Base-by-base conservation (phyloP, 2,888 invertebrate species). In the Tholera decimalis region DNA sequence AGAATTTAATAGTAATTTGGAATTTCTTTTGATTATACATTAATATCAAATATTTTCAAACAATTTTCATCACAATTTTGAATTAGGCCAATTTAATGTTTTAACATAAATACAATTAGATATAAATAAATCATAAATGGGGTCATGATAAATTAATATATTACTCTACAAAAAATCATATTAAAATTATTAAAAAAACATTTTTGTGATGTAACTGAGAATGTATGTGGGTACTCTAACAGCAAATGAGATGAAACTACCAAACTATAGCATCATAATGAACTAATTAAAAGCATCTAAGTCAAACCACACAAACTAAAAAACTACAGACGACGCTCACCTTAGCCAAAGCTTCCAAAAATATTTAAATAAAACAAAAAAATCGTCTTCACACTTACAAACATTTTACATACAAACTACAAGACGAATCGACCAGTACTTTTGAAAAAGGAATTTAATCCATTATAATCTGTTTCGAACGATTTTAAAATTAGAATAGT, bases 341-440 rank as follows among this genome's bases (percentile, higher is more conserved):
- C 81, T 81, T 82, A 80, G 85, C 84, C 83, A 80, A 88, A 85
- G 85, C 83, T 80, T 85, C 80, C 83, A 84, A 80, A 83, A 82
- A 74, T 74, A 83, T 77, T 72, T 74, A 61, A 80, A 80, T 73
- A 80, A 76, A 75, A 79, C 53, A 80, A 63, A 74, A 76, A 75
- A 83, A 74, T 72, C 79, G 71, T 77, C 79, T 80, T 83, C 67
- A 80, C 84, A 85, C 80, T 80, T 82, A 77, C 82, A 73, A 72
- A 79, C 80, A 83, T 78, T 73, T 73, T 76, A 76, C 53, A 77
- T 79, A 80, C 80, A 80, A 78, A 80, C 79, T 80, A 79, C 76
- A 60, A 80, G 78, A 63, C 61, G 80, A 77, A 68, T 39, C 53
- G 59, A 65, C 35, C 56, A 39, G 37, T 59, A 72, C 46, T 66